Base-by-base conservation (phyloP, 1,140 invertebrate genomes). In the Bombus terrestris region DNA sequence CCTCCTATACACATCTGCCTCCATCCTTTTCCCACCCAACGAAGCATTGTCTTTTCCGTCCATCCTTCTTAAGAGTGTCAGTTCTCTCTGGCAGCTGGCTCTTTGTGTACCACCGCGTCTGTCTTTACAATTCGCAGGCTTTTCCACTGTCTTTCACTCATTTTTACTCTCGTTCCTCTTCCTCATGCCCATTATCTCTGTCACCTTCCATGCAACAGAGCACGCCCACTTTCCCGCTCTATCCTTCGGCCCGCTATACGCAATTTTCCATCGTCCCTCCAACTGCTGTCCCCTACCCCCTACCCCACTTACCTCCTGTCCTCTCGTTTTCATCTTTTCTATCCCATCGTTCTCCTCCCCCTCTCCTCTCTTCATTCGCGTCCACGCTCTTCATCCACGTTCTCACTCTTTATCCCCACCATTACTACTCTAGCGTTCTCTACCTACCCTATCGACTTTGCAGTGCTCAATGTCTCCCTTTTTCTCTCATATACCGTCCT, bases 51-150 rank as follows among this genome's bases (percentile, higher is more conserved):
- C 79, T 85, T 81, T 59, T 59, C 32, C 83, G 53, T 85, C 68
- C 77, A 79, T 85, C 79, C 79, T 85, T 81, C 78, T 85, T 85
- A 74, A 85, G 84, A 81, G 84, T 59, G 84, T 81, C 77, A 81
- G 69, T 59, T 74, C 78, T 81, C 84, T 81, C 84, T 69, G 79
- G 43, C 83, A 84, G 82, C 82, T 71, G 25, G 43, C 39, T 59
- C 77, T 85, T 85, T 85, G 83, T 85, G 68, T 80, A 80, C 79
- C 84, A 75, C 71, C 69, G 78, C 69, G 84, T 59, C 77, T 77
- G 83, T 80, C 83, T 88, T 81, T 88, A 85, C 69, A 77, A 81
- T 88, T 88, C 83, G 69, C 83, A 81, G 83, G 64, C 64, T 66
- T 59, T 53, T 73, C 76, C 86, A 81, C 84, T 77, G 83, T 81